Percentiles rank a stretch among this genome's conserved stretches.
phyloP scores from a whole-genome alignment of 2,113 vertebrate species.

The Engraulis encrasicolus region DNA sequence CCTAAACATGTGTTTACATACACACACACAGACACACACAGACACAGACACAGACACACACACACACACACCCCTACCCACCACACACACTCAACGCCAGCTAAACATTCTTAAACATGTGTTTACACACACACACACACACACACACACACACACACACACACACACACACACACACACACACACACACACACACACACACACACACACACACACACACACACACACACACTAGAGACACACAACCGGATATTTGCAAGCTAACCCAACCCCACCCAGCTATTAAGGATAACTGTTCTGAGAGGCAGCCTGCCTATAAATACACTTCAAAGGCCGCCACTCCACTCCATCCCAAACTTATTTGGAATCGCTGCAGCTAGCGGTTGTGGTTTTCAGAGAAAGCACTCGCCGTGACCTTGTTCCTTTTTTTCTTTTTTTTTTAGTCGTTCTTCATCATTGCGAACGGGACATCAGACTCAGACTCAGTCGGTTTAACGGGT shows the following conservation, averaged over 20 bases:
- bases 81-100: conserved; percentile 23
- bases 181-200: too few species aligned
- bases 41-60: not conserved
- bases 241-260: conserved; percentile 22
- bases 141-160: conserved; percentile 24
- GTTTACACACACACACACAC: not conserved
- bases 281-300: conserved; percentile 48
- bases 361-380: not conserved
- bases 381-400: conserved; percentile 23
- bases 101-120: not conserved
- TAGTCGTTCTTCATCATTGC: too few species aligned
- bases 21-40: not conserved
- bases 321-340: conserved; percentile 46
- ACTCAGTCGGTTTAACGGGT: too few species aligned
- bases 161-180: too few species aligned
- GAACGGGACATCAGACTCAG: too few species aligned
- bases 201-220: conserved; percentile 27
- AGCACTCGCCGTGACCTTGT: conserved; percentile 25
- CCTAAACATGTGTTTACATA: not conserved
- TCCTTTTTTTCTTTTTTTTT: conserved; percentile 20
- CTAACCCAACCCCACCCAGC: conserved; percentile 49
- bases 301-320: conserved; percentile 51
- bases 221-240: not conserved
- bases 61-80: not conserved
- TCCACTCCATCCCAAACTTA: conserved; percentile 18